These are phyloP conservation scores for Heliconius melpomene DNA, from an alignment of 1,140 invertebrate genomes.

Conservation along the genomic window DNA sequence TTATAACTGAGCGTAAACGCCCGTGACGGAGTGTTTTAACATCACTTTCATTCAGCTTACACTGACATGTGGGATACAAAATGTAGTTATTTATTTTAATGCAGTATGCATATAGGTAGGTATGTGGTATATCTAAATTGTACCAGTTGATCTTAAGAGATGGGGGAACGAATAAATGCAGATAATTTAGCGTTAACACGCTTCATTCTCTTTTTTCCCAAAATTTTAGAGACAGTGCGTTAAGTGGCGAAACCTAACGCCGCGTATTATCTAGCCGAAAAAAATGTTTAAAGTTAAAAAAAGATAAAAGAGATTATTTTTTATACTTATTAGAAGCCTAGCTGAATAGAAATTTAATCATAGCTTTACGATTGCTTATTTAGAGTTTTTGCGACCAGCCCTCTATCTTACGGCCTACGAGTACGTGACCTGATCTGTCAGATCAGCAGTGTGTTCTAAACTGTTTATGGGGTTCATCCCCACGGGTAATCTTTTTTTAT, in stretches of 20 bases:
- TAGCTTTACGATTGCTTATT: conserved; percentile 9
- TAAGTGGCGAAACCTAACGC: no score
- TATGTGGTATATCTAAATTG: no score
- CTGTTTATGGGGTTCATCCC: conserved; percentile 36
- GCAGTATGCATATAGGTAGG: no score
- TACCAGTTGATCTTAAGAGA: no score
- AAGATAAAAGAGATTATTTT: not conserved
- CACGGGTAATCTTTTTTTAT: conserved; percentile 34
- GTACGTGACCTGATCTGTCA: conserved; percentile 38
- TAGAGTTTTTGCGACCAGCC: conserved; percentile 16
- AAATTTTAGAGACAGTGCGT: no score
- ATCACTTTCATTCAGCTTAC: not conserved
- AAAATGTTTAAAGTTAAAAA: not conserved
- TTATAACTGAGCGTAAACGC: no score
- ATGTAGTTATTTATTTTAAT: no score
- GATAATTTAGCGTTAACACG: not conserved
- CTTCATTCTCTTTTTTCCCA: no score
- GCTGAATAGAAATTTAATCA: conserved; percentile 7
- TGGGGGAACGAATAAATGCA: no score
- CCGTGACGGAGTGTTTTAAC: not conserved
- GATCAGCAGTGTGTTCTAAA: conserved; percentile 36
- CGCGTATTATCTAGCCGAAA: no score
- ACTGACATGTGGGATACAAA: not conserved
- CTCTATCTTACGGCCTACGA: conserved; percentile 37
- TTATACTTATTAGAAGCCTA: not conserved